These are phyloP conservation scores for Philhelius pedissequus DNA, from an alignment of 2,888 invertebrate genomes.

Conservation along the genomic window DNA sequence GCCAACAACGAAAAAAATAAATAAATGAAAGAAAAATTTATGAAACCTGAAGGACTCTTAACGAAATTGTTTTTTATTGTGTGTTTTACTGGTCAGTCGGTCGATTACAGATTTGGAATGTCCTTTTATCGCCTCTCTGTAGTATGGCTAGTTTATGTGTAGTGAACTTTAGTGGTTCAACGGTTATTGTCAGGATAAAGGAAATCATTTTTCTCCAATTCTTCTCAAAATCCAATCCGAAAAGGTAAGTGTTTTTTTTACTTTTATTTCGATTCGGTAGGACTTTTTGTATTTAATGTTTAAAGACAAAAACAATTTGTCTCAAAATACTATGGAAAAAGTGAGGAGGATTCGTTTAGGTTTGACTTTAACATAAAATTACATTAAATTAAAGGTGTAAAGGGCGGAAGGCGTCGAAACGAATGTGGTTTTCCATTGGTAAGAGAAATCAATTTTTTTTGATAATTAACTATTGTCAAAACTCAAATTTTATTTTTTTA, in stretches of 20 bases:
- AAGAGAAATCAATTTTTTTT: no score
- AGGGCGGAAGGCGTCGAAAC: no score
- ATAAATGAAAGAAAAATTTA: slow-evolving; percentile 22
- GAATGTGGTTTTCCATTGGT: no score
- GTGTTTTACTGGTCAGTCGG: slow-evolving; percentile 61
- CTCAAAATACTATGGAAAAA: neutral
- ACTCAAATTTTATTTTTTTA: no score
- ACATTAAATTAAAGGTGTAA: no score
- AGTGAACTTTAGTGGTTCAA: slow-evolving; percentile 8
- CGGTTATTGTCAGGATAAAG: slow-evolving; percentile 31
- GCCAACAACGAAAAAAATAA: slow-evolving; percentile 11
- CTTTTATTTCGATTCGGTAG: neutral
- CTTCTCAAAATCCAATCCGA: neutral
- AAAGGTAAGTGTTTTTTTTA: neutral
- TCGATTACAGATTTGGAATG: slow-evolving; percentile 58
- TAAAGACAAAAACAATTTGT: neutral
- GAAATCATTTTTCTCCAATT: slow-evolving; percentile 13
- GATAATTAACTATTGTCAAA: no score
- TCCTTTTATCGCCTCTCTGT: slow-evolving; percentile 19
- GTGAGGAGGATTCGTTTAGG: no score
- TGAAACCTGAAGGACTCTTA: slow-evolving; percentile 63
- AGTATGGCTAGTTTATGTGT: slow-evolving; percentile 37
- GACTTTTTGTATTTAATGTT: neutral
- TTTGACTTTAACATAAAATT: no score
- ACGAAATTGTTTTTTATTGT: slow-evolving; percentile 68